Conservation (phyloP, 1,140 invertebrate species). For the Neodiprion pinetum region DNA sequence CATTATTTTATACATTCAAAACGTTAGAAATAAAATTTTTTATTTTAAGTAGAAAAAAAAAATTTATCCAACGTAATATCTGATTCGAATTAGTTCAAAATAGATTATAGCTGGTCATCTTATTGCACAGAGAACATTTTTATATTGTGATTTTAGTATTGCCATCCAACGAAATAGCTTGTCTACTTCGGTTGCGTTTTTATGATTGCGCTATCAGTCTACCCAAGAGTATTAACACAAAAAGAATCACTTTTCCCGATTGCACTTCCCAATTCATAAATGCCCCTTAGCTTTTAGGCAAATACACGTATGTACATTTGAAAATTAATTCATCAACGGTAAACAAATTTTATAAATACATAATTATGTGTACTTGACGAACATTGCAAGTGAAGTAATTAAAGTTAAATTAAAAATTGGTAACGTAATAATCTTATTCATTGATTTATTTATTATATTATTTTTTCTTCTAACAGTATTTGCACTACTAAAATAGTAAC, state of each 20-base stretch:
- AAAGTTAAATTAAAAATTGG: conserved; percentile 14
- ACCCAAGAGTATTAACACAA: conserved; percentile 11
- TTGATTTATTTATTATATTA: neutral
- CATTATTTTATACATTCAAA: neutral
- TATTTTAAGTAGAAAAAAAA: neutral
- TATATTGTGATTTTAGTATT: conserved; percentile 16
- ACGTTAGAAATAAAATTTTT: no score
- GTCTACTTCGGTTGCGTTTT: neutral
- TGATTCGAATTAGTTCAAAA: neutral
- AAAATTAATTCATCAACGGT: neutral
- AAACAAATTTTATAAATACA: conserved; percentile 11
- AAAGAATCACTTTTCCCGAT: conserved; percentile 32
- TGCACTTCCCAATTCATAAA: conserved; percentile 54
- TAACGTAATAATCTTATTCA: conserved; percentile 18
- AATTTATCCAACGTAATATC: neutral
- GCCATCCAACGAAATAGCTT: conserved; percentile 5
- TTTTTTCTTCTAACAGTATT: neutral
- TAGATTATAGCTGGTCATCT: conserved; percentile 15
- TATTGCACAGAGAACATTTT: conserved; percentile 43
- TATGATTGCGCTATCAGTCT: conserved; percentile 15
- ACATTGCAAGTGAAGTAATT: conserved; percentile 7
- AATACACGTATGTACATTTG: conserved; percentile 23
- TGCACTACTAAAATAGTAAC: conserved; percentile 5
- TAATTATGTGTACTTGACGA: conserved; percentile 1
- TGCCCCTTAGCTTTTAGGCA: conserved; percentile 10